phyloP scores from a whole-genome alignment of 2,113 vertebrate genomes.

The Andinoacara biseriatus region DNA sequence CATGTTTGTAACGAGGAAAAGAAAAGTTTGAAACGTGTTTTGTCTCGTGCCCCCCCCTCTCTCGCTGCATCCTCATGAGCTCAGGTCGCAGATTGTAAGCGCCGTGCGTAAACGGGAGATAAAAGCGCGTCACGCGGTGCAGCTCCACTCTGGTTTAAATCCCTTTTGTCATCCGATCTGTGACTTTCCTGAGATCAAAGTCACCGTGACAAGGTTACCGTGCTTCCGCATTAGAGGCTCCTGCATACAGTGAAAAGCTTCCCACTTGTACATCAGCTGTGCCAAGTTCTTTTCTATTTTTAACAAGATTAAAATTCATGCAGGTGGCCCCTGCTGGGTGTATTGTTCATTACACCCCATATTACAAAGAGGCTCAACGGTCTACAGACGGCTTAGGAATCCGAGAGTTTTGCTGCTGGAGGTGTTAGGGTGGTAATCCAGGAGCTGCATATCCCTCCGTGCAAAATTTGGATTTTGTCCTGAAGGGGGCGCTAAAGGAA shows the following conservation, averaged over 20 bases:
- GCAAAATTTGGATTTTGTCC: neutral
- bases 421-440: neutral
- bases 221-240: slow-evolving; percentile 14
- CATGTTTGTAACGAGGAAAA: neutral
- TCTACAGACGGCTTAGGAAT: neutral
- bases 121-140: neutral
- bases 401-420: neutral
- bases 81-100: neutral
- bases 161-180: slow-evolving; percentile 29
- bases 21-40: neutral
- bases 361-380: neutral
- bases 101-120: neutral
- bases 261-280: neutral
- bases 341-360: neutral
- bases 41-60: fast-evolving
- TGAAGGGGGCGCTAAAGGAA: neutral
- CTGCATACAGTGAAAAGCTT: neutral
- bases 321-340: neutral
- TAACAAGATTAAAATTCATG: slow-evolving; percentile 10
- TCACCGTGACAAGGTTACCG: slow-evolving; percentile 25
- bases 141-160: neutral
- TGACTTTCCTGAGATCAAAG: slow-evolving; percentile 25
- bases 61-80: fast-evolving
- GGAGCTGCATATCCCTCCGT: neutral
- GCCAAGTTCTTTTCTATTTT: slow-evolving; percentile 43